Conservation (phyloP, 2,797 vertebrate species). For the Dipus sagitta region DNA sequence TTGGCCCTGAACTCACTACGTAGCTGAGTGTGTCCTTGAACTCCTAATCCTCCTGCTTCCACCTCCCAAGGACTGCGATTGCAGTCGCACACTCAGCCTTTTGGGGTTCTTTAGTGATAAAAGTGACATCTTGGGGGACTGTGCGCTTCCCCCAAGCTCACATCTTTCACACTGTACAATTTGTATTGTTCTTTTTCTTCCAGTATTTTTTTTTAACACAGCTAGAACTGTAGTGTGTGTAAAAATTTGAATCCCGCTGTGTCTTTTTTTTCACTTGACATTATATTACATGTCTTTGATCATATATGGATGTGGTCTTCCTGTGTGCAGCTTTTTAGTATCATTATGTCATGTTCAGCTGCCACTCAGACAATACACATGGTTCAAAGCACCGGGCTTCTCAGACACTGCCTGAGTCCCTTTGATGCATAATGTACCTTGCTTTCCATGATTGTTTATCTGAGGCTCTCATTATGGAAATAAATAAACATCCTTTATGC, state of each 20-base stretch:
- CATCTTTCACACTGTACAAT: accelerated
- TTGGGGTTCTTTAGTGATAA: neutral
- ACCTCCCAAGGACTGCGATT: neutral
- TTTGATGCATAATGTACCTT: slow-evolving; percentile 61
- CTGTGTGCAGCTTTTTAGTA: neutral
- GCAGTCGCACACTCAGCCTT: too few species aligned
- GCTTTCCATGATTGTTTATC: slow-evolving; percentile 80
- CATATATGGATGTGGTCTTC: slow-evolving; percentile 37
- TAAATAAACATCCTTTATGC: slow-evolving; percentile 83
- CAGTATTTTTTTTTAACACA: neutral
- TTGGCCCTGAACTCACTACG: neutral
- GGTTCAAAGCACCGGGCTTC: slow-evolving; percentile 54
- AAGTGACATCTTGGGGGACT: neutral
- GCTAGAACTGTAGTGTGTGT: accelerated
- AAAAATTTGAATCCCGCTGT: neutral
- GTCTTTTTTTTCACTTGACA: slow-evolving; percentile 10
- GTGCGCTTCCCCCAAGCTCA: neutral
- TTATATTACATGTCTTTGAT: slow-evolving; percentile 60
- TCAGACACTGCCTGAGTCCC: neutral
- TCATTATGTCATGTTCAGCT: neutral
- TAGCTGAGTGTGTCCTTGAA: neutral
- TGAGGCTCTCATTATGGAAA: slow-evolving; percentile 81
- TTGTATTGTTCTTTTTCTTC: neutral
- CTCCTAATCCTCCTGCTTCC: neutral
- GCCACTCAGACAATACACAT: neutral